These are phyloP conservation scores for Polydrusus pterygomalis DNA, from an alignment of 2,888 invertebrate species.

Conservation along the genomic window DNA sequence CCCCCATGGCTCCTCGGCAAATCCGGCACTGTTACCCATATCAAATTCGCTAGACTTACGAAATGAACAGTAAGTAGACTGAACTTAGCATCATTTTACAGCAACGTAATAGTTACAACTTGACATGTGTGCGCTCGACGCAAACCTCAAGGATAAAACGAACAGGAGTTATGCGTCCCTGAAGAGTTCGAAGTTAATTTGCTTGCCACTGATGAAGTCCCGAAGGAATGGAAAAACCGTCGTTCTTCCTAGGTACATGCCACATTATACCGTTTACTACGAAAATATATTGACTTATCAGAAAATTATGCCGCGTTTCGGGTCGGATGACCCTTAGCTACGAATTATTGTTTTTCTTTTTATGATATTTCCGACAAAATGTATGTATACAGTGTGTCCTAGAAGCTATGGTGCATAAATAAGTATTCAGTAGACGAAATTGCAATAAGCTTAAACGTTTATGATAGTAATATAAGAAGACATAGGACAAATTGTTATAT, in stretches of 20 bases:
- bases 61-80: slow-evolving; percentile 3
- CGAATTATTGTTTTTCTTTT: slow-evolving; percentile 44
- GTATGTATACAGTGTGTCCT: too few species aligned
- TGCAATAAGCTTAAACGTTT: too few species aligned
- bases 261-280: slow-evolving; percentile 45
- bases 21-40: too few species aligned
- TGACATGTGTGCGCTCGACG: slow-evolving; percentile 38
- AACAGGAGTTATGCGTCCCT: slow-evolving; percentile 69
- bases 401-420: too few species aligned
- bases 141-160: slow-evolving; percentile 67
- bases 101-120: slow-evolving; percentile 14
- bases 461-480: too few species aligned
- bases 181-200: slow-evolving; percentile 70
- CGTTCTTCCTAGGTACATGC: slow-evolving; percentile 53
- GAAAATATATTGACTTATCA: slow-evolving; percentile 50
- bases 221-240: slow-evolving; percentile 64
- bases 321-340: slow-evolving; percentile 47
- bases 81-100: slow-evolving; percentile 19
- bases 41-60: not conserved
- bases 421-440: too few species aligned
- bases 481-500: too few species aligned
- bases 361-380: not conserved
- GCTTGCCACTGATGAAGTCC: slow-evolving; percentile 71
- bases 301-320: slow-evolving; percentile 48
- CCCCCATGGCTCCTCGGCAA: too few species aligned